phyloP scores from a whole-genome alignment of 2,113 vertebrate species.

The Stegostoma tigrinum region DNA sequence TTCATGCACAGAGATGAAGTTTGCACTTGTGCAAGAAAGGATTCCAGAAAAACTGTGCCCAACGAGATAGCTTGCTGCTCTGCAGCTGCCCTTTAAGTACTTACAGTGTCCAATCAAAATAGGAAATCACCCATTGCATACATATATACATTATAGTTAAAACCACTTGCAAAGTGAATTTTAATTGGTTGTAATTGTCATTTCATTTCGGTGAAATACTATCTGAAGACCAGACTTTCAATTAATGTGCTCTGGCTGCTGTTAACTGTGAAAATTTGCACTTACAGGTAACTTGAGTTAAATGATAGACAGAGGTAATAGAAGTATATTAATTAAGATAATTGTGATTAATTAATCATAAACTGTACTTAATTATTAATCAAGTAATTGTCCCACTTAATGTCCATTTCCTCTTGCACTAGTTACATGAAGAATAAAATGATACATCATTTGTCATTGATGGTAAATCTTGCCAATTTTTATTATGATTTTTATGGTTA shows the following conservation, averaged over 20 bases:
- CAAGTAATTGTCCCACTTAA: slow-evolving; percentile 4
- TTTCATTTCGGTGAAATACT: slow-evolving; percentile 79
- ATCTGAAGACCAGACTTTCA: slow-evolving; percentile 76
- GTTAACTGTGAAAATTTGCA: slow-evolving; percentile 73
- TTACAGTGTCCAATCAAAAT: slow-evolving; percentile 55
- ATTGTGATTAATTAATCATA: slow-evolving; percentile 41
- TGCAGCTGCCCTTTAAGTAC: slow-evolving; percentile 67
- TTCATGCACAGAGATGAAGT: neutral
- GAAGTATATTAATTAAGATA: slow-evolving; percentile 74
- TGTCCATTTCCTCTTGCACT: neutral
- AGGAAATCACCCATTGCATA: slow-evolving; percentile 64
- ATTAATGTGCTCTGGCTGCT: slow-evolving; percentile 71
- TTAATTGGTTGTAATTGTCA: slow-evolving; percentile 82
- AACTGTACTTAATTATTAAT: slow-evolving; percentile 30
- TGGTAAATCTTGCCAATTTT: slow-evolving; percentile 22
- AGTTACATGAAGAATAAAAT: neutral
- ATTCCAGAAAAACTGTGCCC: slow-evolving; percentile 44
- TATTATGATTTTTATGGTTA: neutral
- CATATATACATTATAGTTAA: slow-evolving; percentile 75
- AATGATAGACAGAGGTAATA: slow-evolving; percentile 56
- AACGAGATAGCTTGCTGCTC: slow-evolving; percentile 58
- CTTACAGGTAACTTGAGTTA: slow-evolving; percentile 51
- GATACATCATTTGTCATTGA: neutral
- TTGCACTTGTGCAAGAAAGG: slow-evolving; percentile 44
- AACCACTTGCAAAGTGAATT: slow-evolving; percentile 77